Percentiles rank a stretch among this genome's conserved stretches.
Evolutionary conservation across 2,888 invertebrate species (phyloP).

Genomic region (Ennomos erosarius): DNA sequence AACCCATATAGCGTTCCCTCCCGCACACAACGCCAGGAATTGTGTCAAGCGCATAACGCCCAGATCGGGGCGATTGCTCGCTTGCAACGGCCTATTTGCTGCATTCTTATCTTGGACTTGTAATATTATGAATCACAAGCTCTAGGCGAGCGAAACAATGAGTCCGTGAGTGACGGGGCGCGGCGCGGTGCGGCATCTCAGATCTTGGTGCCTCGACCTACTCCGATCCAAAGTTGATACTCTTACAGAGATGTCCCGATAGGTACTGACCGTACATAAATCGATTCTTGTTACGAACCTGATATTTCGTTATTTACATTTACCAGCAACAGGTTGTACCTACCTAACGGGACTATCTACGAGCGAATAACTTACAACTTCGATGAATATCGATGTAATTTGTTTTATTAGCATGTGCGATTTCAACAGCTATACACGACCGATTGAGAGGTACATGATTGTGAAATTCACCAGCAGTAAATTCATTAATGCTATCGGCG

Average conservation of each 20-base stretch:
- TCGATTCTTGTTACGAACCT: slow-evolving; percentile 75
- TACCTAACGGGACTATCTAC: slow-evolving; percentile 71
- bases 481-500: slow-evolving; percentile 36
- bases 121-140: slow-evolving; percentile 76
- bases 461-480: slow-evolving; percentile 37
- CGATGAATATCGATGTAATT: slow-evolving; percentile 51
- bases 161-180: slow-evolving; percentile 74
- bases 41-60: slow-evolving; percentile 71
- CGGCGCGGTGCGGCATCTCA: slow-evolving; percentile 71
- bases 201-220: slow-evolving; percentile 65
- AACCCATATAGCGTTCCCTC: slow-evolving; percentile 56
- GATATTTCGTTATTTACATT: slow-evolving; percentile 73
- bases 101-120: slow-evolving; percentile 77
- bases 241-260: slow-evolving; percentile 61
- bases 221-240: slow-evolving; percentile 53
- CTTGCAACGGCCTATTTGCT: slow-evolving; percentile 77
- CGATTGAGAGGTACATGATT: slow-evolving; percentile 37
- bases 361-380: slow-evolving; percentile 56
- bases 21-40: slow-evolving; percentile 60
- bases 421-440: slow-evolving; percentile 40
- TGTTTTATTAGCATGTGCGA: slow-evolving; percentile 51
- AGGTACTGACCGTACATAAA: slow-evolving; percentile 75
- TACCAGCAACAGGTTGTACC: slow-evolving; percentile 66
- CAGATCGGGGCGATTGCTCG: slow-evolving; percentile 65
- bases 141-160: slow-evolving; percentile 74